phyloP scores from a whole-genome alignment of 2,888 invertebrate genomes.

The Polia nebulosa region DNA sequence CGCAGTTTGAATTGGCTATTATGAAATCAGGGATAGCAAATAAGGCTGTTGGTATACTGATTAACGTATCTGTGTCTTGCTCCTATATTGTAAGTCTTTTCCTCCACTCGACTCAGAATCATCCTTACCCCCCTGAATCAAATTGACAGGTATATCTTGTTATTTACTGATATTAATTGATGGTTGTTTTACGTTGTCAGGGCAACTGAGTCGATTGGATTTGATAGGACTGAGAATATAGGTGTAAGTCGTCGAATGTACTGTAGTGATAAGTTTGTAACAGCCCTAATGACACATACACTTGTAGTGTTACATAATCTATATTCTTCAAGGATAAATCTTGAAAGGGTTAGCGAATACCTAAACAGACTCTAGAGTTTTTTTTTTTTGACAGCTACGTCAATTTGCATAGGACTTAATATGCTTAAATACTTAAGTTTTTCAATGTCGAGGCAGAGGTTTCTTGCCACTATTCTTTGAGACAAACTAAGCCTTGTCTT shows the following conservation, averaged over 20 bases:
- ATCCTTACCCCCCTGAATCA: neutral
- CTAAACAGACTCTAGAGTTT: slow-evolving; percentile 27
- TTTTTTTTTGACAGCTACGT: slow-evolving; percentile 33
- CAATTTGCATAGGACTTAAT: slow-evolving; percentile 29
- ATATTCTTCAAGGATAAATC: slow-evolving; percentile 34
- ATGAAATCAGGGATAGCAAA: slow-evolving; percentile 57
- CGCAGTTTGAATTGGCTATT: slow-evolving; percentile 61
- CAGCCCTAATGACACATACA: slow-evolving; percentile 5
- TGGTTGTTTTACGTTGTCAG: neutral
- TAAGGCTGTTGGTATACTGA: slow-evolving; percentile 48
- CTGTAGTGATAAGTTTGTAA: slow-evolving; percentile 5
- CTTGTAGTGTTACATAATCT: slow-evolving; percentile 18
- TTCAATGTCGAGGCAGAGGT: neutral
- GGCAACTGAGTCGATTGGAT: neutral
- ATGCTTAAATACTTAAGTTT: slow-evolving; percentile 30
- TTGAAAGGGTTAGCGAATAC: slow-evolving; percentile 39
- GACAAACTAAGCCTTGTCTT: neutral
- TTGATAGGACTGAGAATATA: neutral
- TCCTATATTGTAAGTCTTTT: neutral
- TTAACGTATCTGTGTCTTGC: slow-evolving; percentile 3
- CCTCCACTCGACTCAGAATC: neutral
- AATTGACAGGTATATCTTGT: too few species aligned
- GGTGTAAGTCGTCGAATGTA: too few species aligned
- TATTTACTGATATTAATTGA: neutral
- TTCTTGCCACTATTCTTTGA: neutral